Base-by-base conservation (phyloP, 2,797 vertebrate species). In the Leptoclinus maculatus region DNA sequence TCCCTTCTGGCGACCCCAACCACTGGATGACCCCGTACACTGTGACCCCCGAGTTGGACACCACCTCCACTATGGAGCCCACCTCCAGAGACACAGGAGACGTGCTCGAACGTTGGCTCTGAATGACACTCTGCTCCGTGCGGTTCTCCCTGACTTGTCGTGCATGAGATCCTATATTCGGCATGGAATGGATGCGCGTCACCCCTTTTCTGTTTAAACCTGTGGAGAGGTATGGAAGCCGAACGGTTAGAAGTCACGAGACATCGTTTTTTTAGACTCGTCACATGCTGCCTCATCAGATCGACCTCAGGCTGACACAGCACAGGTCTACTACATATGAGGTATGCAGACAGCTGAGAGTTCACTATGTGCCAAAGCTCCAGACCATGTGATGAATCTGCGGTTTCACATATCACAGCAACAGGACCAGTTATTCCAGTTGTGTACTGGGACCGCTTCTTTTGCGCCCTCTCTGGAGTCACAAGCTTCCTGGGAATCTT, bases 61-160 rank as follows among this genome's bases (percentile, higher is more conserved):
- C 21, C 66, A 95, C 90, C 86, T 96, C 94, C 87, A 94, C 95
- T 89, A 94, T 76, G 27, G 95, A 96, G 3, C 94, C 95, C 78
- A 94, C 86, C 85, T 96, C 95, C 71, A 96, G 58, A 29, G 74
- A 76, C 16, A 25, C 39, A 13, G 36, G 75, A 14, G 73, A 62
- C 23, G 53, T 9, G 43, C 25, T 70, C 12, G 29, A 53, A 29
- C 25, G 49, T 11, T 66, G 87, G 51, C 62, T 82, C n/a, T 54
- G 80, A 32, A 21, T 21, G 54, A 66, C 53, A 3, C 47, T 69
- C 41, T 59, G 75, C 43, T 76, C 74, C 1, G 7, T 11, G 1
- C 10, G 84, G 51, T n/a, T 72, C 21, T 69, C 75, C 3, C 64
- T 76, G 39, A 6, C n/a, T 32, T 71, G 83, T 17, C 38, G 60